phyloP scores from a whole-genome alignment of 2,888 invertebrate genomes.

The Ditula angustiorana region DNA sequence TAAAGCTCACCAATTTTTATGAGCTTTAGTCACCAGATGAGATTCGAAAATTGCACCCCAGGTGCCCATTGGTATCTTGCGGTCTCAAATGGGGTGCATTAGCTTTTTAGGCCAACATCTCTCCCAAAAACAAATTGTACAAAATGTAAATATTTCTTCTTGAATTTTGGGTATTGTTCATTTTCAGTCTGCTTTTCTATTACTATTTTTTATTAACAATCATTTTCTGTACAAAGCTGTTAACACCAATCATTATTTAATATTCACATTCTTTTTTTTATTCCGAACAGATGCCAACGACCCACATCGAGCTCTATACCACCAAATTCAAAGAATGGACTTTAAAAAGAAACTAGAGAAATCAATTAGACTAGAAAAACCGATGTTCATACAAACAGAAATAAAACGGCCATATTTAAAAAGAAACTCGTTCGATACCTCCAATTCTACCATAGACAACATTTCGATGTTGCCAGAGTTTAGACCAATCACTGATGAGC shows the following conservation, averaged over 20 bases:
- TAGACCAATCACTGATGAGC: conserved; percentile 77
- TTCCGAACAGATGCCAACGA: conserved; percentile 79
- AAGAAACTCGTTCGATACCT: conserved; percentile 62
- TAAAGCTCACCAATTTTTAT: no score
- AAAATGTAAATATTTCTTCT: neutral
- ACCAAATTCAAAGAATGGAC: conserved; percentile 51
- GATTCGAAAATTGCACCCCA: no score
- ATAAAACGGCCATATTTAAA: conserved; percentile 50
- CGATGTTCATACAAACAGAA: conserved; percentile 77
- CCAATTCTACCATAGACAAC: conserved; percentile 55
- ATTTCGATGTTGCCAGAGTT: conserved; percentile 67
- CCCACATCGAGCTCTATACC: conserved; percentile 75
- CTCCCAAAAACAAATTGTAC: neutral
- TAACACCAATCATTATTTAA: conserved; percentile 35
- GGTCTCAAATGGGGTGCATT: no score
- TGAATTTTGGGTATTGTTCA: neutral
- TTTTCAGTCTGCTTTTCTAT: neutral
- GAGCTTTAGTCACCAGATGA: no score
- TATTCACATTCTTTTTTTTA: conserved; percentile 60
- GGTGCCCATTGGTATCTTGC: no score
- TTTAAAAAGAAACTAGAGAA: conserved; percentile 53
- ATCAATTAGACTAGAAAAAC: conserved; percentile 59
- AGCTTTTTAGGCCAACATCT: no score
- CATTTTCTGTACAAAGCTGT: neutral
- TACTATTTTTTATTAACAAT: neutral